phyloP scores from a whole-genome alignment of 1,140 invertebrate genomes.

The Bombus sylvicola region DNA sequence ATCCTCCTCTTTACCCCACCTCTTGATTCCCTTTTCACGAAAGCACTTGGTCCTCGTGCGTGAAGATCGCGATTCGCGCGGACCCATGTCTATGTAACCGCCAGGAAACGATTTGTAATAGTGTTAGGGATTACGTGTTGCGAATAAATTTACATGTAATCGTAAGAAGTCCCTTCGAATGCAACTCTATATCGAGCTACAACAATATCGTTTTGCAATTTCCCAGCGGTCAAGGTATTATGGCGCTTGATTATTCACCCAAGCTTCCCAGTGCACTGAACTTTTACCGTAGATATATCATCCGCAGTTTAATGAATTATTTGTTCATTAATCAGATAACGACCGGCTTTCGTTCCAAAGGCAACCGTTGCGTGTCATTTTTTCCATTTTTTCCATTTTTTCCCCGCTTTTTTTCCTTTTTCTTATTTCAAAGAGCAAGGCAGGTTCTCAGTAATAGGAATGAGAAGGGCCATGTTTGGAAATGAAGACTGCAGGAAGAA shows the following conservation, averaged over 20 bases:
- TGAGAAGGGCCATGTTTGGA: neutral
- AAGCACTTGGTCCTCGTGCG: slow-evolving; percentile 22
- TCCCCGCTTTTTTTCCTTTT: neutral
- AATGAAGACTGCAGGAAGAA: neutral
- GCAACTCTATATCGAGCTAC: slow-evolving; percentile 3
- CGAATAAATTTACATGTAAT: slow-evolving; percentile 54
- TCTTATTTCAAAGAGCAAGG: neutral
- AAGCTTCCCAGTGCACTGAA: slow-evolving; percentile 18
- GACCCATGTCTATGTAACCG: slow-evolving; percentile 16
- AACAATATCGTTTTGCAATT: slow-evolving; percentile 24
- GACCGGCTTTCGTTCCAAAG: neutral
- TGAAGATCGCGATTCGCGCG: slow-evolving; percentile 60
- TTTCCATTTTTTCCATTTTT: neutral
- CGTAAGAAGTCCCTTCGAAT: slow-evolving; percentile 1
- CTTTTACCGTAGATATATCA: neutral
- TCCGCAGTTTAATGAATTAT: slow-evolving; percentile 10
- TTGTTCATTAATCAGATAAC: slow-evolving; percentile 7
- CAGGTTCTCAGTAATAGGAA: too few species aligned
- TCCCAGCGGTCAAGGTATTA: neutral
- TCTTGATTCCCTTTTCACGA: slow-evolving; percentile 47
- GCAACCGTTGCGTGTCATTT: neutral
- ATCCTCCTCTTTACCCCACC: slow-evolving; percentile 30
- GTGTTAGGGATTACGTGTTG: slow-evolving; percentile 35
- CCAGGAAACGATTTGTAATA: slow-evolving; percentile 38
- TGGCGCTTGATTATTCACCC: slow-evolving; percentile 9